A percentile compares a stretch with the other conserved stretches of the same genome.
phyloP scores from a whole-genome alignment of 2,888 invertebrate species.

The Alloplasta piceator region DNA sequence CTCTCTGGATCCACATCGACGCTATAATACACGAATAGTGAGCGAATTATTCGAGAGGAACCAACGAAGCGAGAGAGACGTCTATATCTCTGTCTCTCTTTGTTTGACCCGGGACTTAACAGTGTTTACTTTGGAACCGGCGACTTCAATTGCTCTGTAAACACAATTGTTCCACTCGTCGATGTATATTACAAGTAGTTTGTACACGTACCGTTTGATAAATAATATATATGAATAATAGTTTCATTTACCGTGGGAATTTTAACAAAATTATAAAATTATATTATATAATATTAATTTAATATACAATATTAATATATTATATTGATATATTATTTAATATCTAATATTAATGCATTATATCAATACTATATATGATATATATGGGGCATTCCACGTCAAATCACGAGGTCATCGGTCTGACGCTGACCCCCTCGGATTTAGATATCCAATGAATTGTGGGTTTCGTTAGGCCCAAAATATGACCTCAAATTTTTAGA shows the following conservation, averaged over 20 bases:
- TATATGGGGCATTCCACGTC: no score
- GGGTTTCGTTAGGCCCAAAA: no score
- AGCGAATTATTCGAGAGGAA: conserved; percentile 41
- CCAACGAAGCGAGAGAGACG: background rate
- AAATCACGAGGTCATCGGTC: no score
- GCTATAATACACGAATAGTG: background rate
- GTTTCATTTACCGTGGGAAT: conserved; percentile 19
- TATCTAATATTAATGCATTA: no score
- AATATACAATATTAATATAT: no score
- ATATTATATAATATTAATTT: no score
- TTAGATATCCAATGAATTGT: no score
- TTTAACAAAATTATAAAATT: conserved; percentile 13
- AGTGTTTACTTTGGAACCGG: conserved; percentile 48
- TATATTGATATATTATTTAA: no score
- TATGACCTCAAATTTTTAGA: no score
- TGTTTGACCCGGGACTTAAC: conserved; percentile 53
- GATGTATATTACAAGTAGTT: conserved; percentile 20
- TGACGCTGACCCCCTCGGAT: no score
- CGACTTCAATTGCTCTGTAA: conserved; percentile 58
- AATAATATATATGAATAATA: no score
- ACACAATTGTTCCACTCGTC: conserved; percentile 52
- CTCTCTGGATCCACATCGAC: conserved; percentile 19
- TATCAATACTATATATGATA: no score
- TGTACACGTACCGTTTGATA: background rate
- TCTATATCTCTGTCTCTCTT: background rate